phyloP scores from a whole-genome alignment of 2,113 vertebrate species.

The Cebus imitator region DNA sequence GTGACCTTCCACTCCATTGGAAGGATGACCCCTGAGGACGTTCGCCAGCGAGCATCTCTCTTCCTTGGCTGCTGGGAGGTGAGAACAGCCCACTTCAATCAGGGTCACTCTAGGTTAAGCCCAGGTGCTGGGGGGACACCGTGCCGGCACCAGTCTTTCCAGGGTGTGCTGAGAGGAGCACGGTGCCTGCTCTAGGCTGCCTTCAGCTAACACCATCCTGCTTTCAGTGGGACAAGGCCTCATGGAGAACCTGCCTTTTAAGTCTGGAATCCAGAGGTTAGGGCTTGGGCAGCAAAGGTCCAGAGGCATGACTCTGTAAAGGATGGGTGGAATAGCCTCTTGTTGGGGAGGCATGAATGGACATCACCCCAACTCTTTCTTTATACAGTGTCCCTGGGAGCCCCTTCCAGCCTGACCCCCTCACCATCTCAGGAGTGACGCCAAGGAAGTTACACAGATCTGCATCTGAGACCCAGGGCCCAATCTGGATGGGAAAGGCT shows the following conservation, averaged over 20 bases:
- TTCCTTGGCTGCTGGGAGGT: not conserved
- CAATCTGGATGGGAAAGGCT: not conserved
- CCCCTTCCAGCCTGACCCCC: not conserved
- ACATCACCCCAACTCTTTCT: not conserved
- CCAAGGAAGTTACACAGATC: not conserved
- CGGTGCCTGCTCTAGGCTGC: not conserved
- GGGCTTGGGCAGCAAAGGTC: not conserved
- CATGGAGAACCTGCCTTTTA: not conserved
- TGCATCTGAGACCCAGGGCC: not conserved
- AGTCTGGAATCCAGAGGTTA: not conserved
- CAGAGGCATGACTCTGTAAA: not conserved
- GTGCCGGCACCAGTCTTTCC: not conserved
- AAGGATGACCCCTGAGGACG: not conserved
- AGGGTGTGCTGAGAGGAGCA: not conserved
- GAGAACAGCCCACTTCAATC: not conserved
- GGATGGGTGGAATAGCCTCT: not conserved
- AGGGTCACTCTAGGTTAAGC: not conserved
- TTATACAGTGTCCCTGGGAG: not conserved
- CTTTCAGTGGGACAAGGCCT: not conserved
- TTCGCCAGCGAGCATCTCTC: not conserved
- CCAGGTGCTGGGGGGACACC: not conserved
- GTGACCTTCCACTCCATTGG: not conserved
- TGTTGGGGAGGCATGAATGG: not conserved
- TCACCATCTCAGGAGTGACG: not conserved
- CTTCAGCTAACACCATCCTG: not conserved